Evolutionary conservation across 2,797 vertebrate genomes (phyloP).

Genomic region (Enteromius anoplus): DNA sequence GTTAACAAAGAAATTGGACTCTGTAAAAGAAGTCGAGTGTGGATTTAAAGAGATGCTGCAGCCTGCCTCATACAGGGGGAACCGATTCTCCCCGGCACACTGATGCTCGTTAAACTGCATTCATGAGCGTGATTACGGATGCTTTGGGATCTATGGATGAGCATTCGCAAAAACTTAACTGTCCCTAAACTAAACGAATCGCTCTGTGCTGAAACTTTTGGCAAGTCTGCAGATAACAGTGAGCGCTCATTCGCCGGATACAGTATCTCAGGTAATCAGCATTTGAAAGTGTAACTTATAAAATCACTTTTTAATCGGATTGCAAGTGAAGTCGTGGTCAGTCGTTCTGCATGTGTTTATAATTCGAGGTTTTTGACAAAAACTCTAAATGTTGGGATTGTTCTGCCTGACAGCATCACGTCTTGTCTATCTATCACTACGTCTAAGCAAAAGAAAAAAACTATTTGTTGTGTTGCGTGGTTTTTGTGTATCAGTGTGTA

Average conservation of each 20-base stretch:
- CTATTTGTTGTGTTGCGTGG: not conserved
- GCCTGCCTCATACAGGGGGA: slow-evolving; percentile 45
- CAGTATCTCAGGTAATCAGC: slow-evolving; percentile 3
- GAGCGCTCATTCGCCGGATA: slow-evolving; percentile 2
- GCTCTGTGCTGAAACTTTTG: slow-evolving; percentile 7
- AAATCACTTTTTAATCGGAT: not conserved
- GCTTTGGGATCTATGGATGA: slow-evolving; percentile 6
- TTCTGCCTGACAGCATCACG: not conserved
- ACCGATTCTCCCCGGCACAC: not conserved
- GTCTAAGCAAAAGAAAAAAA: not conserved
- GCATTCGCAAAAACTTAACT: not conserved
- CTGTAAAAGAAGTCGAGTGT: slow-evolving; percentile 71
- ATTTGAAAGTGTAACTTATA: not conserved
- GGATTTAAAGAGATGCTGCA: slow-evolving; percentile 76
- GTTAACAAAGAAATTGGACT: slow-evolving; percentile 63
- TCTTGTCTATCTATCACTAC: not conserved
- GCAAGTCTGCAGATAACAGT: slow-evolving; percentile 12
- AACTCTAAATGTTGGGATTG: not conserved
- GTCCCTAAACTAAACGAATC: not conserved
- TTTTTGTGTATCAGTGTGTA: not conserved
- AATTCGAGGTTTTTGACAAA: not conserved
- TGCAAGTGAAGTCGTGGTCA: not conserved
- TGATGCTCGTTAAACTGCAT: not conserved
- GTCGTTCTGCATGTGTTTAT: not conserved
- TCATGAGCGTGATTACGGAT: not conserved